Evolutionary conservation across 2,888 invertebrate species (phyloP).

Genomic region (Thumatha senex): DNA sequence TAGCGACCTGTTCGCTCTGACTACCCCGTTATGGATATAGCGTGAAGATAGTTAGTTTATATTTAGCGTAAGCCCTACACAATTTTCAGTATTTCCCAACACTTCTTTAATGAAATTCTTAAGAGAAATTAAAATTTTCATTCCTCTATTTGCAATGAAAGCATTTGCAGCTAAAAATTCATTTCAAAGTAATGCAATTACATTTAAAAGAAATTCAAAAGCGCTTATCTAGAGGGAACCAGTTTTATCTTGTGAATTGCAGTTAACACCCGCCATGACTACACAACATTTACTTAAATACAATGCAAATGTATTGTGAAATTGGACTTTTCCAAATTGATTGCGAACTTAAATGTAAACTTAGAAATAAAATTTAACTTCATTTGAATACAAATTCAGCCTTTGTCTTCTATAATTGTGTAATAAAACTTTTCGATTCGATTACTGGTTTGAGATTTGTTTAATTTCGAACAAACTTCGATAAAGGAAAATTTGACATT

Average conservation of each 20-base stretch:
- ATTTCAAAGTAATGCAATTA: constrained; percentile 15
- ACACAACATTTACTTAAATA: constrained; percentile 34
- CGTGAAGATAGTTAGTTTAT: too few species aligned
- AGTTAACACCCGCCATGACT: constrained; percentile 34
- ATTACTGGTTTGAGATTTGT: background rate
- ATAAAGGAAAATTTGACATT: background rate
- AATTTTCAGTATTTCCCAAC: too few species aligned
- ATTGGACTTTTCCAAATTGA: constrained; percentile 50
- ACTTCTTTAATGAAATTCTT: too few species aligned
- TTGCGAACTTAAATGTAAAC: constrained; percentile 16
- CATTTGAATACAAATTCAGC: constrained; percentile 17
- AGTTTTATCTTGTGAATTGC: constrained; percentile 35
- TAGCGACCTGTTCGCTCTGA: too few species aligned
- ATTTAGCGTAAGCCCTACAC: too few species aligned
- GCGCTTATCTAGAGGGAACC: constrained; percentile 15
- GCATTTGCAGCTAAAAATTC: background rate
- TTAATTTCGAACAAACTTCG: background rate
- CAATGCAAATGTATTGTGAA: constrained; percentile 57
- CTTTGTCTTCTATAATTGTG: constrained; percentile 10
- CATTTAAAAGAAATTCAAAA: constrained; percentile 23
- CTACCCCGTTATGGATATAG: too few species aligned
- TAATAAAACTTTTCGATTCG: background rate
- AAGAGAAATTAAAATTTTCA: background rate
- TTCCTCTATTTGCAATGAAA: background rate
- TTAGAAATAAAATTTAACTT: constrained; percentile 5